Conservation (phyloP, 2,797 vertebrate genomes). For the Vultur gryphus region DNA sequence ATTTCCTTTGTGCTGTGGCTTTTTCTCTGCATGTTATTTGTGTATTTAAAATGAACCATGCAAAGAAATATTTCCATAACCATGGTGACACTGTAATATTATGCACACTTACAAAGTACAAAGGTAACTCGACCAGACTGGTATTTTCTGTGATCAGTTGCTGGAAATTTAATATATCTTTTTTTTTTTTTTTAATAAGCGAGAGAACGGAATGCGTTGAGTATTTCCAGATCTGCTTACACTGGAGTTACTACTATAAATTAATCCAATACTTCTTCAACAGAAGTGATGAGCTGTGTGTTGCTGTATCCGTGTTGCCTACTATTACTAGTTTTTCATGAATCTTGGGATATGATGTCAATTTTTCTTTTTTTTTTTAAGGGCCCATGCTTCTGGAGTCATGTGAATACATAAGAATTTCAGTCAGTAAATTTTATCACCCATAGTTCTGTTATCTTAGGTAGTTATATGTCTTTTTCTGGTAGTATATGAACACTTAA, state of each 20-base stretch:
- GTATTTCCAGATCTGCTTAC: neutral
- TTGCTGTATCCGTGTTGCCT: neutral
- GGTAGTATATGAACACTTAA: neutral
- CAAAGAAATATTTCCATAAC: neutral
- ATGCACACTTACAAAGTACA: neutral
- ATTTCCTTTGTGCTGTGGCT: neutral
- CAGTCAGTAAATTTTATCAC: neutral
- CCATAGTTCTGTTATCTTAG: neutral
- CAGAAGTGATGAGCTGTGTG: neutral
- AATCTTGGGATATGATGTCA: neutral
- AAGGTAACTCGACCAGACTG: neutral
- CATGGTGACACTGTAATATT: neutral
- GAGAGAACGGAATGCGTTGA: neutral
- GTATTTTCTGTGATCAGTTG: neutral
- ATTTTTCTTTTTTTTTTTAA: neutral
- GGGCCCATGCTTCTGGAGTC: neutral
- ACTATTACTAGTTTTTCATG: neutral
- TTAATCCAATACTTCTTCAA: neutral
- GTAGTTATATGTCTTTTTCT: neutral
- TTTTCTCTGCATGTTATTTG: neutral
- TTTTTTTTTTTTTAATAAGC: neutral
- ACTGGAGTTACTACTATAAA: neutral
- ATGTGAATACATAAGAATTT: neutral
- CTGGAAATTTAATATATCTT: neutral
- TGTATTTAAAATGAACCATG: constrained; percentile 4